Percentiles rank a stretch among this genome's conserved stretches.
Evolutionary conservation across 2,113 vertebrate genomes (phyloP).

Genomic region (Sardina pilchardus): DNA sequence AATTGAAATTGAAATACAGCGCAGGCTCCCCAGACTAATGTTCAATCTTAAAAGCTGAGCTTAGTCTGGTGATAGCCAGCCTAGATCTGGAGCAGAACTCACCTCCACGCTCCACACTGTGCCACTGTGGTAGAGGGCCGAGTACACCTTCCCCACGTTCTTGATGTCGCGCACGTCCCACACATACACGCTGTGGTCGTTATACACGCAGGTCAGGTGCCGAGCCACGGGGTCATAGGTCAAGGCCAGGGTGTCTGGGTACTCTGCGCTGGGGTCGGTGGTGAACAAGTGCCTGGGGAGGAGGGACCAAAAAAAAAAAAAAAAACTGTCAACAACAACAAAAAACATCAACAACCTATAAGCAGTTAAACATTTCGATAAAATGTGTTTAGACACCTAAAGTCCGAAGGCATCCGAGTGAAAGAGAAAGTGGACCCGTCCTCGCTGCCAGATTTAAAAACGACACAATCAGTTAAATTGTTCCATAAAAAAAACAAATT

Average conservation of each 20-base stretch:
- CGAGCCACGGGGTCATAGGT: conserved; percentile 71
- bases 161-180: conserved; percentile 79
- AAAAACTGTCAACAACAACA: not conserved
- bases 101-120: conserved; percentile 87
- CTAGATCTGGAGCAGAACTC: not conserved
- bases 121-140: conserved; percentile 85
- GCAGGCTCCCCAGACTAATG: too few species aligned
- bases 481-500: not conserved
- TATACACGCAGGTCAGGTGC: conserved; percentile 83
- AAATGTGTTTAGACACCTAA: too few species aligned
- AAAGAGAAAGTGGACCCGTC: too few species aligned
- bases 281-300: conserved; percentile 50
- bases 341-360: not conserved
- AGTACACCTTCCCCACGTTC: conserved; percentile 74
- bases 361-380: too few species aligned
- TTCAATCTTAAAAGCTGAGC: too few species aligned
- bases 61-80: too few species aligned
- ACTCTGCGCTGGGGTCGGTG: conserved; percentile 58
- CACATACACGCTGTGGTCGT: conserved; percentile 86
- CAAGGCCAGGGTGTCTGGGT: conserved; percentile 80
- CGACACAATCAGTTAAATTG: not conserved
- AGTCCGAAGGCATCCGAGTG: too few species aligned
- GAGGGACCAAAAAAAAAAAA: not conserved
- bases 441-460: not conserved
- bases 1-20: too few species aligned